A percentile compares a stretch with the other conserved stretches of the same genome.
Evolutionary conservation across 2,113 vertebrate genomes (phyloP).

Genomic region (Festucalex cinctus): DNA sequence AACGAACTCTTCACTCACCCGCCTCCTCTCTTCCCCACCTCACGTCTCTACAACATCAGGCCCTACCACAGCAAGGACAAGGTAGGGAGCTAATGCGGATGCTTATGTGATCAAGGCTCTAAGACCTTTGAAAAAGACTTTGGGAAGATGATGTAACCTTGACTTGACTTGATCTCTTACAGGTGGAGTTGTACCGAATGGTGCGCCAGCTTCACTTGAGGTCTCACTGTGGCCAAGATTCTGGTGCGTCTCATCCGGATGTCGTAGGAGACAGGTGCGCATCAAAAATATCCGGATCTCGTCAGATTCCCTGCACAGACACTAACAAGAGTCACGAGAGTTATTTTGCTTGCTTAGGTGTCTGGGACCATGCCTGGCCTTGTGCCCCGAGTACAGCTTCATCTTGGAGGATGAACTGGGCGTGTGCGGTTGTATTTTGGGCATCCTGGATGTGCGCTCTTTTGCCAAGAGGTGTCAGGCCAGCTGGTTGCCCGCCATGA

Average conservation of each 20-base stretch:
- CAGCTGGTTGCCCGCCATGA: slow-evolving; percentile 77
- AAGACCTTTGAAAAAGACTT: too few relatives aligned
- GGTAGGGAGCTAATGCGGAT: slow-evolving; percentile 52
- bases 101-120: background rate
- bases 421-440: slow-evolving; percentile 75
- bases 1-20: slow-evolving; percentile 82
- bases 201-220: slow-evolving; percentile 76
- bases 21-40: slow-evolving; percentile 80
- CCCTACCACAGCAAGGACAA: slow-evolving; percentile 80
- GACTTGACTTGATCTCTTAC: background rate
- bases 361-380: slow-evolving; percentile 77
- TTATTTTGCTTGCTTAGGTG: slow-evolving; percentile 56
- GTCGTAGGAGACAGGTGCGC: slow-evolving; percentile 79
- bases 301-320: background rate
- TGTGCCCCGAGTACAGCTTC: slow-evolving; percentile 81
- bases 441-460: slow-evolving; percentile 72
- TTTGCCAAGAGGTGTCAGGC: slow-evolving; percentile 78
- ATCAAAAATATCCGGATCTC: background rate
- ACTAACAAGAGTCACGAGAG: background rate
- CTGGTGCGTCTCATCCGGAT: slow-evolving; percentile 70
- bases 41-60: slow-evolving; percentile 77
- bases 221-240: slow-evolving; percentile 63
- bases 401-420: slow-evolving; percentile 82
- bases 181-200: slow-evolving; percentile 81
- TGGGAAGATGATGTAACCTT: too few relatives aligned